These are phyloP conservation scores for Oenanthe oenanthe DNA, from an alignment of 2,113 vertebrate genomes.

Conservation along the genomic window DNA sequence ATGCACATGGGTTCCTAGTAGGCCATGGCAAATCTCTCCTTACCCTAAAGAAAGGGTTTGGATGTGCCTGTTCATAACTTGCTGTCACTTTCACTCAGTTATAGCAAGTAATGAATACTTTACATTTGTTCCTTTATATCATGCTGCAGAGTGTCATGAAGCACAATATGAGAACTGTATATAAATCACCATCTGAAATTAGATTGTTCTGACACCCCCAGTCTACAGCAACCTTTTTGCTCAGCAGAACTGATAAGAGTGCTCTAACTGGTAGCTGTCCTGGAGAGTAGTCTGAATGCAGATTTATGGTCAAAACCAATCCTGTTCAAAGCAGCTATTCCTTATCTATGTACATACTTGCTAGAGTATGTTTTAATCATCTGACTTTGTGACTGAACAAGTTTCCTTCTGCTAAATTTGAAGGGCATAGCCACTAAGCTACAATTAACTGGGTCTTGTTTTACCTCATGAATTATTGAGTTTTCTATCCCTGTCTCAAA, in stretches of 20 bases:
- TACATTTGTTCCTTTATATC: neutral
- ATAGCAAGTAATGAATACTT: neutral
- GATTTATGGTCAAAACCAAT: neutral
- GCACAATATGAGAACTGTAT: neutral
- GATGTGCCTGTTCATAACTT: neutral
- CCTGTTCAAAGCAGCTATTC: neutral
- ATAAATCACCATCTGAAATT: neutral
- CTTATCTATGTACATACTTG: neutral
- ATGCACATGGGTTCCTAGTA: rapidly evolving
- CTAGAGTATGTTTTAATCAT: neutral
- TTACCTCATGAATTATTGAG: conserved; percentile 20
- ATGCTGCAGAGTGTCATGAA: neutral
- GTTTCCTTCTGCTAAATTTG: neutral
- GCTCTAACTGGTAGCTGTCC: neutral
- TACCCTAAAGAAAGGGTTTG: neutral
- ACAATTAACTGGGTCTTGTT: conserved; percentile 11
- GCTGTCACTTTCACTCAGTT: neutral
- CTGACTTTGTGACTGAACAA: neutral
- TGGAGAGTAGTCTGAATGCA: neutral
- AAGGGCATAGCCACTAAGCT: neutral
- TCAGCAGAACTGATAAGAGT: neutral
- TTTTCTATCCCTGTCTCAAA: conserved; percentile 10
- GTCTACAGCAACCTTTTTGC: neutral
- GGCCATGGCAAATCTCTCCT: neutral
- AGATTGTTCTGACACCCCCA: neutral